Base-by-base conservation (phyloP, 2,888 invertebrate genomes). In the Ophioninae sp. region DNA sequence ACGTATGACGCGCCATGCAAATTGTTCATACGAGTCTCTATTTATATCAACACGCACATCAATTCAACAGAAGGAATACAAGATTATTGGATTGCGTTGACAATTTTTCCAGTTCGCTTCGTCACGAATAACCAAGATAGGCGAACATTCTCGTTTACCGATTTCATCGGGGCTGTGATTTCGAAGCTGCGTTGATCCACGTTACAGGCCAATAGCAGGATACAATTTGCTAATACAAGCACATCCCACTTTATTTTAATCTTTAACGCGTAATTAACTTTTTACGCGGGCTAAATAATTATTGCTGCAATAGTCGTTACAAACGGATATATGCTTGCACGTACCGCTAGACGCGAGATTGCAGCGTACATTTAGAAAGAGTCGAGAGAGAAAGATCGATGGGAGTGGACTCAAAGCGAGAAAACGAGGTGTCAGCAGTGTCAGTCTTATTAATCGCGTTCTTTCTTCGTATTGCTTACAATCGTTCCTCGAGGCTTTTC, bases 381-480 rank as follows among this genome's bases (percentile, higher is more conserved):
- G 67, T 30, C 51, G 65, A 22, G 51, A 69, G 79, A 75, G 79
- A 72, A 81, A 79, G 82, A 82, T 82, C 82, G 82, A 79, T 74
- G 71, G 69, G 65, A 65, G 72, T 65, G 23, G 64, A 65, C 58
- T 56, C 51, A 44, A 22, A 59, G 74, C 75, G 82, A 71, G 71
- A 79, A 79, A 82, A 82, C 71, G 71, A 67, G 67, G 61, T 82
- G 82, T 82, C 82, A 79, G 71, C 23, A 41, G 39, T 72, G 79
- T 76, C 79, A 67, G 56, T 67, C 22, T 67, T 56, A 82, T 82
- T 82, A 75, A 82, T 79, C 79, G 75, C 79, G 71, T 71, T 39
- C 79, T 79, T 79, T 82, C 79, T 72, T 61, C 58, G 82, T 76
- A 82, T 39, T 37, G 74, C 39, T 23, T 22, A 1, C 67, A 76